Percentiles rank a stretch among this genome's conserved stretches.
Evolutionary conservation across 2,797 vertebrate genomes (phyloP).

Genomic region (Helostoma temminkii): DNA sequence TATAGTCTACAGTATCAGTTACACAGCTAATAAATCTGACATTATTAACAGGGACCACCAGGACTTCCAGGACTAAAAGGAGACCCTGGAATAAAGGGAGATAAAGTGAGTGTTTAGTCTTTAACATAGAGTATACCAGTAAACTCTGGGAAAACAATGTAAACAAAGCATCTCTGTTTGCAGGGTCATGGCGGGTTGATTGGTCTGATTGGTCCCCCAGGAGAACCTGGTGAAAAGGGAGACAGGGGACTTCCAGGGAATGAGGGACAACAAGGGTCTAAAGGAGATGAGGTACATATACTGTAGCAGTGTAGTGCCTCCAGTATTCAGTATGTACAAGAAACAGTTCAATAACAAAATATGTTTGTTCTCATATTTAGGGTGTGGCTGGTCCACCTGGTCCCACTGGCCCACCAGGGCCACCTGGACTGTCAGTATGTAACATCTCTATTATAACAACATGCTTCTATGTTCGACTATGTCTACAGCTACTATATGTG

Average conservation of each 20-base stretch:
- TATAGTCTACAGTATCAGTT: constrained; percentile 5
- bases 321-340: neutral
- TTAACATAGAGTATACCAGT: neutral
- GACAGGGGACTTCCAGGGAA: constrained; percentile 90
- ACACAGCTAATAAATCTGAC: constrained; percentile 26
- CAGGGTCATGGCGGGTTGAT: constrained; percentile 93
- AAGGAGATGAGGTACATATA: constrained; percentile 88
- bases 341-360: constrained; percentile 13
- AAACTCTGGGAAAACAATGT: constrained; percentile 19
- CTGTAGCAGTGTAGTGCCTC: neutral
- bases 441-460: neutral
- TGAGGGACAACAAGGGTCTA: constrained; percentile 87
- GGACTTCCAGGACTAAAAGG: constrained; percentile 93
- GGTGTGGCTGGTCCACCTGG: constrained; percentile 83
- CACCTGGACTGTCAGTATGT: constrained; percentile 89
- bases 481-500: neutral
- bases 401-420: constrained; percentile 88
- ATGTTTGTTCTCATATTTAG: constrained; percentile 72
- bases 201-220: constrained; percentile 91
- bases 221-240: constrained; percentile 94
- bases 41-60: constrained; percentile 86
- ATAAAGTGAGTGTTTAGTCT: constrained; percentile 86
- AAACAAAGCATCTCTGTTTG: constrained; percentile 44
- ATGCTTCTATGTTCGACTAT: neutral
- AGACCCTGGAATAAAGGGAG: constrained; percentile 89